Evolutionary conservation across 2,888 invertebrate genomes (phyloP).

Genomic region (Aricia artaxerxes): DNA sequence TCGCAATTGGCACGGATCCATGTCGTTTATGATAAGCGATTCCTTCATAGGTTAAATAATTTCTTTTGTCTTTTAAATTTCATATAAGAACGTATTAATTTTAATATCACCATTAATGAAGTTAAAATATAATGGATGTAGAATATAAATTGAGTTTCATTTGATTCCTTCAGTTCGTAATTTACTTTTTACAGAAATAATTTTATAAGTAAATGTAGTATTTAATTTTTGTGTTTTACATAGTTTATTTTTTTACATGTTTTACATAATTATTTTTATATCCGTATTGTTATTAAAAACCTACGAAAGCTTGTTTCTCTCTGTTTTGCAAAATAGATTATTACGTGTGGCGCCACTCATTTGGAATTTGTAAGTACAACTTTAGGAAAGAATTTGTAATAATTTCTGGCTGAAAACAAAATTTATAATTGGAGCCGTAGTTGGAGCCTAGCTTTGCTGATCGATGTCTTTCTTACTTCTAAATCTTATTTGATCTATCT

Average conservation of each 20-base stretch:
- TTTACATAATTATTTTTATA: background rate
- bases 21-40: background rate
- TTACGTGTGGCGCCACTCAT: background rate
- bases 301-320: too few relatives aligned
- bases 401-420: background rate
- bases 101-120: constrained; percentile 72
- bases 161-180: constrained; percentile 40
- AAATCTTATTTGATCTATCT: too few relatives aligned
- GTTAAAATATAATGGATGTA: constrained; percentile 79
- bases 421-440: too few relatives aligned
- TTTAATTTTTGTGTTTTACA: background rate
- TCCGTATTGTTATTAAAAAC: too few relatives aligned
- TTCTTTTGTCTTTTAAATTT: constrained; percentile 55
- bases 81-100: constrained; percentile 61
- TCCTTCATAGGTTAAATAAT: constrained; percentile 39
- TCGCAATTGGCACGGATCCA: constrained; percentile 2
- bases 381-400: background rate
- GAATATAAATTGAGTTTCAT: constrained; percentile 68
- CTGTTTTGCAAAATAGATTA: background rate
- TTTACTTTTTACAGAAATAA: too few relatives aligned
- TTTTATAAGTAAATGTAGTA: background rate
- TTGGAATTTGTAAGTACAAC: background rate
- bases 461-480: background rate
- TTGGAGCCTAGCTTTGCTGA: background rate
- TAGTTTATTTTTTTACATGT: background rate